Percentiles rank a stretch among this genome's conserved stretches.
Conservation (phyloP, 2,113 vertebrate genomes). For the Harpagus bidentatus region DNA sequence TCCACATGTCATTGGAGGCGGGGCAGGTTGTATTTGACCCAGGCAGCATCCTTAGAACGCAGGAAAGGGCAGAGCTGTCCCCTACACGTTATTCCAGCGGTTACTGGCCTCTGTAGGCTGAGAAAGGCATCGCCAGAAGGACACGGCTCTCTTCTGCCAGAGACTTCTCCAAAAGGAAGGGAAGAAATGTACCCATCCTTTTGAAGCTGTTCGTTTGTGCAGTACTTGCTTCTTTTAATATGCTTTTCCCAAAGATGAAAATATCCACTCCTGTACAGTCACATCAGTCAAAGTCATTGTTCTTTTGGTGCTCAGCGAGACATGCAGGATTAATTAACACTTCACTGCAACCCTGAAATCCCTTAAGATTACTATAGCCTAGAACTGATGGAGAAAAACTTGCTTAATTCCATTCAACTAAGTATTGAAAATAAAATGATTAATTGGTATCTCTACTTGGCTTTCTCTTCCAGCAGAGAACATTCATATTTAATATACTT, state of each 20-base stretch:
- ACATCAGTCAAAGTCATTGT: neutral
- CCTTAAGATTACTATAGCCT: neutral
- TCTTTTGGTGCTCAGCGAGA: neutral
- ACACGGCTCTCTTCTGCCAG: neutral
- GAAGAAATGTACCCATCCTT: neutral
- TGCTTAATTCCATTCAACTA: neutral
- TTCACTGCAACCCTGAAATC: neutral
- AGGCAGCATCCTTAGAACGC: neutral
- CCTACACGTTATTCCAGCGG: too few relatives aligned
- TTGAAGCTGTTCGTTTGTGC: neutral
- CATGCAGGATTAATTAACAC: neutral
- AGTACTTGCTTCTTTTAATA: neutral
- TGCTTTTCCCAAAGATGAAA: neutral
- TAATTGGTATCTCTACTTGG: neutral
- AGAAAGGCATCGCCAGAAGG: neutral
- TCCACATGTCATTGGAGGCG: fast-evolving
- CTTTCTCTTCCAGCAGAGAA: neutral
- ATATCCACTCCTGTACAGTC: neutral
- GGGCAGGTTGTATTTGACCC: neutral
- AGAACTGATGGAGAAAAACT: neutral
- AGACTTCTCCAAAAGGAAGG: neutral
- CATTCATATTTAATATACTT: neutral
- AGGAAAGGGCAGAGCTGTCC: neutral
- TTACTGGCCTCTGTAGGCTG: neutral
- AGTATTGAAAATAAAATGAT: neutral